Conservation (phyloP, 2,888 invertebrate species). For the Acrobasis consociella region DNA sequence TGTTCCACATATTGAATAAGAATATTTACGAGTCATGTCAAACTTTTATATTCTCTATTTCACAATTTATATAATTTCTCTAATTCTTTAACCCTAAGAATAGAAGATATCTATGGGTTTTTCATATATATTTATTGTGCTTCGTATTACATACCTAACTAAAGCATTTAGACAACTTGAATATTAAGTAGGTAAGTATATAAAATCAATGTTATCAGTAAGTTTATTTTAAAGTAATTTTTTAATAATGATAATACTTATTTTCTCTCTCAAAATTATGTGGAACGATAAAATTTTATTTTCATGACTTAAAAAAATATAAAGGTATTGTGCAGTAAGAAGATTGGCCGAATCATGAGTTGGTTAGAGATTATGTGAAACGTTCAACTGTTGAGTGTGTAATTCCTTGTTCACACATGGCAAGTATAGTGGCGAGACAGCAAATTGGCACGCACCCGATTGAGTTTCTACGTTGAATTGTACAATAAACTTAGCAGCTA, state of each 20-base stretch:
- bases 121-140: no score
- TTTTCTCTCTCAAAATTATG: neutral
- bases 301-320: neutral
- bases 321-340: neutral
- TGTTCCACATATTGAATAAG: neutral
- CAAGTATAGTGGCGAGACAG: neutral
- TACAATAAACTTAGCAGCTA: no score
- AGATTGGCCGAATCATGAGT: constrained; percentile 15
- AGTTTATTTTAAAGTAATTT: no score
- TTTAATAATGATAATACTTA: neutral
- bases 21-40: neutral
- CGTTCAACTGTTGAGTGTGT: constrained; percentile 19
- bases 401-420: neutral
- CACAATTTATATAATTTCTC: no score
- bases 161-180: no score
- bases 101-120: no score
- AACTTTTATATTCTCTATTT: neutral
- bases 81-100: no score
- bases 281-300: neutral
- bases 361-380: constrained; percentile 14
- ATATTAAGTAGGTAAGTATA: no score
- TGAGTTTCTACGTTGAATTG: no score
- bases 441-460: no score
- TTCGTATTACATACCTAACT: no score
- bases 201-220: no score